A percentile compares a stretch with the other conserved stretches of the same genome.
These are phyloP conservation scores for Oryzias sinensis DNA, from an alignment of 2,797 vertebrate genomes.

Conservation along the genomic window DNA sequence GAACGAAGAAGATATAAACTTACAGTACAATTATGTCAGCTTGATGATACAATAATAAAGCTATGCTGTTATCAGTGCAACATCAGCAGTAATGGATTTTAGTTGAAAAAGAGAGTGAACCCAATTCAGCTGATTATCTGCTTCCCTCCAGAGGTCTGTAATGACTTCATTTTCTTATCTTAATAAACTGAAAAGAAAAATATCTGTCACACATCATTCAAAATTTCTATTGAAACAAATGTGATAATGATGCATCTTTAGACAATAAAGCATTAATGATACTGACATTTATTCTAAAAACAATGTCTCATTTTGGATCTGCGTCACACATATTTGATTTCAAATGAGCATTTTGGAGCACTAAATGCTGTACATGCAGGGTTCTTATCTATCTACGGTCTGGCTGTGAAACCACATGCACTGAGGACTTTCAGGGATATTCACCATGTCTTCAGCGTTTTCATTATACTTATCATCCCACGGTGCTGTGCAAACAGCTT, in stretches of 20 bases:
- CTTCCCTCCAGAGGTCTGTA: constrained; percentile 1
- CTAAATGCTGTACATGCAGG: background rate
- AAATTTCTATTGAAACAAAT: no score
- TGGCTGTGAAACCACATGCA: constrained; percentile 11
- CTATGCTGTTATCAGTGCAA: constrained; percentile 5
- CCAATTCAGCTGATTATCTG: constrained; percentile 11
- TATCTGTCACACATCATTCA: background rate
- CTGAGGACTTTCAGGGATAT: constrained; percentile 40
- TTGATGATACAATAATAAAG: background rate
- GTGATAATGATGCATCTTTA: no score
- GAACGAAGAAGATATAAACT: no score
- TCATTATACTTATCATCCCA: constrained; percentile 55
- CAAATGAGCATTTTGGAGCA: no score
- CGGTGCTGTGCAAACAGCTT: constrained; percentile 37
- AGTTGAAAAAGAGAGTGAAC: constrained; percentile 6
- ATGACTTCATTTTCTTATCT: background rate
- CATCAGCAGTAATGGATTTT: background rate
- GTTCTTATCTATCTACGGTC: constrained; percentile 7
- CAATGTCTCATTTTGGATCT: no score
- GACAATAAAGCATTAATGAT: no score
- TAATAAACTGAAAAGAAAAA: background rate
- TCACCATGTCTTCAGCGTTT: constrained; percentile 36
- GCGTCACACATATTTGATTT: no score
- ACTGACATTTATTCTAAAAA: no score
- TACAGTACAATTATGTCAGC: background rate